Evolutionary conservation across 2,888 invertebrate genomes (phyloP), one percentile per base, ranked within the genome.

Genomic region (Drosophila prolongata): DNA sequence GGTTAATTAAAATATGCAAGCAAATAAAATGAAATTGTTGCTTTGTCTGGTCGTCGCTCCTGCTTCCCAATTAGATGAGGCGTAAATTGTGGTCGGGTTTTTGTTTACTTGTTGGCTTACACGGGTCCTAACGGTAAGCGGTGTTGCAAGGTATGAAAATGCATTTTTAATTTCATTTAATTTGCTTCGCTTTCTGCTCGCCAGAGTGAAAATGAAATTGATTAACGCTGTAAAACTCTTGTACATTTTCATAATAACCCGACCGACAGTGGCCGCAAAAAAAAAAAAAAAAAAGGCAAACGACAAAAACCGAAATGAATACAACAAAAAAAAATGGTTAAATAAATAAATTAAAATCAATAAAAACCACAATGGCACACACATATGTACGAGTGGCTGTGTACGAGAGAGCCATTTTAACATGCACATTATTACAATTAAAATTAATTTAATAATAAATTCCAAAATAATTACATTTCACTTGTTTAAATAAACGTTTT

Each of bases 391-490:
- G 54, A 60, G 53, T 55, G 52, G 60, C 44, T 64, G 38, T 65
- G 55, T 56, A 37, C 11, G 6, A 57, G 57, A 69, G 67, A 68
- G 59, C 72, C 76, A 81, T 83, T 81, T 83, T 77, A 80, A 80
- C 77, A 88, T 77, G 79, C 77, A 67, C 78, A 90, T 90, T 89
- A 89, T 81, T 87, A 84, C 86, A 90, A 89, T 90, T 90, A 90
- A 90, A 89, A 89, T 90, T 87, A 89, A 89, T 89, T 89, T 89
- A 90, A 89, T 90, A 90, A 90, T 89, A 89, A 89, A 89, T 89
- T 90, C 78, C 77, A 80, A 90, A 89, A 90, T 89, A 90, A 89
- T 89, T 90, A 80, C 89, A 90, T 89, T 71, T 77, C 78, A 90
- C 89, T 81, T 79, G 82, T 80, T 85, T 87, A 80, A 84, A 88